Percentiles rank a stretch among this genome's conserved stretches.
These are phyloP conservation scores for Nomada fucata DNA, from an alignment of 2,888 invertebrate species.

Conservation along the genomic window DNA sequence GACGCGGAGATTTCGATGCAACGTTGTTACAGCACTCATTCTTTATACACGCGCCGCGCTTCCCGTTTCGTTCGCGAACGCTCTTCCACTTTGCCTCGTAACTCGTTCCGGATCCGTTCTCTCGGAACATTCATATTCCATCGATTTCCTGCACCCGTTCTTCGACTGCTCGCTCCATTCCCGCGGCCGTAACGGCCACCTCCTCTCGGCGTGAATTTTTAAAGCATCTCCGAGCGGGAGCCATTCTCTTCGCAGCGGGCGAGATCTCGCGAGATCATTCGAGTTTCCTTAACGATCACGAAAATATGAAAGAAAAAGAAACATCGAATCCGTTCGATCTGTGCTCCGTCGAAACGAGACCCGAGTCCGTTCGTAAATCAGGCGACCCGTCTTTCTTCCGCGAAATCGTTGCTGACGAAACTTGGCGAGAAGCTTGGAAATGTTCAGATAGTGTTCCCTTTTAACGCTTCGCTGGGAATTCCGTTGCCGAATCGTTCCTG, in stretches of 20 bases:
- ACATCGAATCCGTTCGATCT: too few relatives aligned
- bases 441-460: slow-evolving; percentile 2
- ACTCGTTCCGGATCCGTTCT: background rate
- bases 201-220: background rate
- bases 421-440: background rate
- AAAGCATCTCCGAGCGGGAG: too few relatives aligned
- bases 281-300: too few relatives aligned
- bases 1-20: background rate
- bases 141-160: background rate
- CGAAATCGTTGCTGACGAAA: background rate
- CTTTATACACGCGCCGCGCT: background rate
- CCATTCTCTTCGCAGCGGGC: too few relatives aligned
- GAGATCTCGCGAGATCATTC: too few relatives aligned
- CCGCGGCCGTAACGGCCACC: background rate
- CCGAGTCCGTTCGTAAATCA: background rate
- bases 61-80: background rate
- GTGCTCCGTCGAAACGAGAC: too few relatives aligned
- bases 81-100: background rate
- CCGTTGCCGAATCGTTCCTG: background rate
- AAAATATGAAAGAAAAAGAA: too few relatives aligned
- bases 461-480: slow-evolving; percentile 9
- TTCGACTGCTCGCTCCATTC: background rate
- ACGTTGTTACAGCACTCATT: background rate
- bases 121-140: slow-evolving; percentile 12
- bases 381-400: background rate